These are phyloP conservation scores for Ormyrus labotus DNA, from an alignment of 2,888 invertebrate genomes.

Conservation along the genomic window DNA sequence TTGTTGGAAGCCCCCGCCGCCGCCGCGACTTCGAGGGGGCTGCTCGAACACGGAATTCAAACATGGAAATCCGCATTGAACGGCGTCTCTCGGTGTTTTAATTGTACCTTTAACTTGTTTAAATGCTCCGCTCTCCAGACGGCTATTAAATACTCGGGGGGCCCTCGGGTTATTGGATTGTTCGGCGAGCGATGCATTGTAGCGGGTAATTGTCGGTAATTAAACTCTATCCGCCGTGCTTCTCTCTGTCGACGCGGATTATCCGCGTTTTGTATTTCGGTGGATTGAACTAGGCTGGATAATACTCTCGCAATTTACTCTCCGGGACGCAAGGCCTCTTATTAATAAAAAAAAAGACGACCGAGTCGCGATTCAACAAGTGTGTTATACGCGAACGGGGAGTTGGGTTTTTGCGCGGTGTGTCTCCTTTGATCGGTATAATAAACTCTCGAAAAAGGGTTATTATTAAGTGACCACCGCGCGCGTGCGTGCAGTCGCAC, in stretches of 20 bases:
- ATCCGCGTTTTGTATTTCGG: neutral
- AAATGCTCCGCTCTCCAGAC: neutral
- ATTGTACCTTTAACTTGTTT: constrained; percentile 31
- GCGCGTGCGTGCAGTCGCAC: neutral
- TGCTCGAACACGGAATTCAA: constrained; percentile 6
- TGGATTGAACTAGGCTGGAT: neutral
- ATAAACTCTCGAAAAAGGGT: neutral
- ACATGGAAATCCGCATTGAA: constrained; percentile 30
- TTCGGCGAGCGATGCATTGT: constrained; percentile 6
- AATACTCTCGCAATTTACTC: neutral
- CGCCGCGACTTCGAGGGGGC: neutral
- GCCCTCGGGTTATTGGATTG: constrained; percentile 5
- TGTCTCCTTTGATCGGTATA: neutral
- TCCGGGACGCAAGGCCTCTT: too few species aligned
- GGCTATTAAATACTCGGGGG: constrained; percentile 12
- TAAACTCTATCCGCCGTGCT: neutral
- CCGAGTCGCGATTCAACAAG: too few species aligned
- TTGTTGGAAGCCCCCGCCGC: constrained; percentile 13
- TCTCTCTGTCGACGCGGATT: neutral
- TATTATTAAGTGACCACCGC: neutral
- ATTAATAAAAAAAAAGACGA: too few species aligned
- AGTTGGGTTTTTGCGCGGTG: neutral
- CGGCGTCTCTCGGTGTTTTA: constrained; percentile 29
- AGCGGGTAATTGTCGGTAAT: constrained; percentile 9
- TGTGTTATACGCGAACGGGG: too few species aligned